These are phyloP conservation scores for Hydrocynus forskahlii DNA, from an alignment of 2,797 vertebrate species.

Conservation along the genomic window DNA sequence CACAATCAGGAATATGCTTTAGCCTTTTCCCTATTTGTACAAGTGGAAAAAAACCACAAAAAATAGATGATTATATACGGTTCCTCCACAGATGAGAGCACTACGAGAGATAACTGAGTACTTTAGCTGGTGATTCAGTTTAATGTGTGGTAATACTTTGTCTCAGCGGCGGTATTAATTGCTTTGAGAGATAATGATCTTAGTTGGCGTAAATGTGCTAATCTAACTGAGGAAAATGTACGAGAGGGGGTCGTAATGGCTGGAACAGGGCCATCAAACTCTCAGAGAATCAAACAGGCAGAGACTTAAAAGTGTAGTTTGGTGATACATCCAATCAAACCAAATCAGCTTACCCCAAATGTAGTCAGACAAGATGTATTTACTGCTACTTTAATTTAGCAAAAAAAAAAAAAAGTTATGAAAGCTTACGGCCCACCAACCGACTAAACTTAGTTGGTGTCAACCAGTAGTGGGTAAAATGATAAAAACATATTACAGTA, in stretches of 20 bases:
- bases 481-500: no score
- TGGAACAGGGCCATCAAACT: neutral
- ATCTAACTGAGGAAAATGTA: neutral
- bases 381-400: no score
- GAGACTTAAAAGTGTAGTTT: no score
- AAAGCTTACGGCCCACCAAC: no score
- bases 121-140: neutral
- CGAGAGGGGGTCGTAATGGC: neutral
- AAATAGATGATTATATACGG: no score
- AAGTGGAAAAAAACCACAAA: neutral
- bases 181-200: conserved; percentile 8
- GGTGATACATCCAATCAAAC: no score
- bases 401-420: no score
- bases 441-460: no score
- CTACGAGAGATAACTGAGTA: neutral
- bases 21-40: neutral
- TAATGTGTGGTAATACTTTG: neutral
- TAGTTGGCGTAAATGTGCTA: neutral
- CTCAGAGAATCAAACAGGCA: neutral
- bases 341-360: no score
- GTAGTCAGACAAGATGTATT: no score
- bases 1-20: neutral
- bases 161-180: neutral
- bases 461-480: no score
- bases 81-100: neutral